phyloP scores from a whole-genome alignment of 2,888 invertebrate species.

The Dryobotodes eremita region DNA sequence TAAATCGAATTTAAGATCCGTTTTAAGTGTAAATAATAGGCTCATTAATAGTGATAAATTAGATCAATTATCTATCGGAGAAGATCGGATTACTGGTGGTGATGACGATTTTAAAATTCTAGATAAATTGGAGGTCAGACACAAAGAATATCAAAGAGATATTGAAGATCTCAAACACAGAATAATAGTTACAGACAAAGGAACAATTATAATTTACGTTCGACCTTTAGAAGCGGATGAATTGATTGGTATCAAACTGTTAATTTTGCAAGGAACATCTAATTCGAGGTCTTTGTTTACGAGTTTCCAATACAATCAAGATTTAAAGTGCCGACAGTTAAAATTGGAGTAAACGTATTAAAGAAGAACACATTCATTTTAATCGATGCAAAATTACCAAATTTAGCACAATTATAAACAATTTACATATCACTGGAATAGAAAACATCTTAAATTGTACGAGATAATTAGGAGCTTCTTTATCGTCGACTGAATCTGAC shows the following conservation, averaged over 20 bases:
- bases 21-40: slow-evolving; percentile 63
- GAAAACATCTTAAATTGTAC: slow-evolving; percentile 16
- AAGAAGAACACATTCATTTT: slow-evolving; percentile 32
- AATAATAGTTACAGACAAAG: slow-evolving; percentile 65
- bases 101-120: slow-evolving; percentile 19
- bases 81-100: slow-evolving; percentile 2
- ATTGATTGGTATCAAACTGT: slow-evolving; percentile 67
- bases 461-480: slow-evolving; percentile 23
- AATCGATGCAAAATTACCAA: slow-evolving; percentile 41
- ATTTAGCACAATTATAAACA: slow-evolving; percentile 45
- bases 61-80: slow-evolving; percentile 32
- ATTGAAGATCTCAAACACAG: slow-evolving; percentile 55
- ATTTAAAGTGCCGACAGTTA: slow-evolving; percentile 62
- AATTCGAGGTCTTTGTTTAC: slow-evolving; percentile 69
- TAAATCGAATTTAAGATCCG: slow-evolving; percentile 50
- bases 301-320: slow-evolving; percentile 71
- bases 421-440: slow-evolving; percentile 34
- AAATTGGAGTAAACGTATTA: slow-evolving; percentile 58
- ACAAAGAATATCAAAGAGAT: slow-evolving; percentile 43
- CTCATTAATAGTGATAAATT: slow-evolving; percentile 53
- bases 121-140: slow-evolving; percentile 19
- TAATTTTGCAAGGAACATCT: slow-evolving; percentile 69
- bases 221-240: slow-evolving; percentile 70
- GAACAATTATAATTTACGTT: slow-evolving; percentile 60
- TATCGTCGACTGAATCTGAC: slow-evolving; percentile 3